Percentiles rank a stretch among this genome's conserved stretches.
Evolutionary conservation across 2,113 vertebrate species (phyloP).

Genomic region (Trochalopteron elliotii): DNA sequence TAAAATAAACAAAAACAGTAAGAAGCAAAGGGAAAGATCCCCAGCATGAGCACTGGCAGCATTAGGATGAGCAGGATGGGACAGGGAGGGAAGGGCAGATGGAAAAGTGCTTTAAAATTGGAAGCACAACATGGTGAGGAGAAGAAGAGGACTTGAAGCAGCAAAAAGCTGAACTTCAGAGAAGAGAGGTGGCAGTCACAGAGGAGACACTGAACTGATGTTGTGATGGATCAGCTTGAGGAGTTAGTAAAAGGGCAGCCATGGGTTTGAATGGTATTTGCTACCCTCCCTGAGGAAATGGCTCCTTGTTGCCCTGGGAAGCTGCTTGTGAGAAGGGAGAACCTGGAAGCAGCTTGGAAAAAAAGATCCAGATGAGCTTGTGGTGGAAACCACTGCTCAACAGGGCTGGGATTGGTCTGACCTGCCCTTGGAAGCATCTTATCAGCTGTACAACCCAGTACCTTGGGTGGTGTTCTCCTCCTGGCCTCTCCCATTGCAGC

Average conservation of each 20-base stretch:
- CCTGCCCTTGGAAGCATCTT: neutral
- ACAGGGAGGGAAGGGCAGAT: neutral
- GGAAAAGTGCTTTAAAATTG: neutral
- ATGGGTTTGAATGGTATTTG: neutral
- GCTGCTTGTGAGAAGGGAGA: neutral
- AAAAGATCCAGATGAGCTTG: neutral
- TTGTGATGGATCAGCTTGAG: neutral
- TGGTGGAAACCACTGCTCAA: neutral
- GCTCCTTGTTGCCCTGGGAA: neutral
- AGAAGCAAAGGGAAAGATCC: neutral
- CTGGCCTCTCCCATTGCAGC: neutral
- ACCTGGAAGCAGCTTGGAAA: neutral
- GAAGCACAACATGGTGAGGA: neutral
- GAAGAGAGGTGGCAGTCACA: neutral
- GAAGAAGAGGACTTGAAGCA: neutral
- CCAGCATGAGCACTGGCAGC: neutral
- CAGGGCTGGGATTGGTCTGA: neutral
- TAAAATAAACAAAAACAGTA: neutral
- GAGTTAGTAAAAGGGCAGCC: neutral
- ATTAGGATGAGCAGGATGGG: neutral
- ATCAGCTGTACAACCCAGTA: neutral
- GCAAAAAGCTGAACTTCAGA: neutral
- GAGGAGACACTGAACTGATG: neutral
- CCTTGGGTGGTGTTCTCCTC: neutral
- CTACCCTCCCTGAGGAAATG: neutral